A percentile compares a stretch with the other conserved stretches of the same genome.
Conservation (phyloP, 1,140 invertebrate genomes). For the Eupristina koningsbergeri region DNA sequence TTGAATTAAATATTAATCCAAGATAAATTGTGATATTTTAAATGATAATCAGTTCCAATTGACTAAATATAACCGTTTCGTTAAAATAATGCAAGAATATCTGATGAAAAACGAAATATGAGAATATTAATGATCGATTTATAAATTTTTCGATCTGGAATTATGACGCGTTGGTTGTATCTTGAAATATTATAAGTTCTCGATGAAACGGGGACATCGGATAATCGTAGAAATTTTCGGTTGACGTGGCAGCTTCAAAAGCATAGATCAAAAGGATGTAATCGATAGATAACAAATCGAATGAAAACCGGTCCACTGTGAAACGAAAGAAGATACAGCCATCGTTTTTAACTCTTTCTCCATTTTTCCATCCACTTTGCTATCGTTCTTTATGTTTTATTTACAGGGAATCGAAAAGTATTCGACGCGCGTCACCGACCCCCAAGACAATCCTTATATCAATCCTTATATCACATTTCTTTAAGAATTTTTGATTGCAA, state of each 20-base stretch:
- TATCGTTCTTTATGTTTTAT: not conserved
- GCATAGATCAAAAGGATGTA: not conserved
- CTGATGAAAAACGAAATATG: no score
- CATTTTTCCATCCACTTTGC: not conserved
- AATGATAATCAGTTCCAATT: no score
- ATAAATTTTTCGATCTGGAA: not conserved
- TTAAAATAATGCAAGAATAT: no score
- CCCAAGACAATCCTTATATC: no score
- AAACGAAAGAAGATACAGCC: not conserved
- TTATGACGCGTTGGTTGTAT: not conserved
- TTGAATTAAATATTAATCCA: no score
- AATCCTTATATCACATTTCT: not conserved
- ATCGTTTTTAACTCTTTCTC: not conserved
- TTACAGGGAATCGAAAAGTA: not conserved
- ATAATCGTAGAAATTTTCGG: constrained; percentile 11
- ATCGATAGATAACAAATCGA: constrained; percentile 18
- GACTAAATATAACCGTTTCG: no score
- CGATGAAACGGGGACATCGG: not conserved
- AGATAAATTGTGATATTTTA: no score
- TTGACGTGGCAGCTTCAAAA: not conserved
- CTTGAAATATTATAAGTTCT: not conserved
- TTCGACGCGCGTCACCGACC: not conserved
- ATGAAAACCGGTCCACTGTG: constrained; percentile 17
- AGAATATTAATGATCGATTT: not conserved
- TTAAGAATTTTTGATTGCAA: not conserved